Evolutionary conservation across 2,888 invertebrate genomes (phyloP).

Genomic region (Stenichneumon culpator): DNA sequence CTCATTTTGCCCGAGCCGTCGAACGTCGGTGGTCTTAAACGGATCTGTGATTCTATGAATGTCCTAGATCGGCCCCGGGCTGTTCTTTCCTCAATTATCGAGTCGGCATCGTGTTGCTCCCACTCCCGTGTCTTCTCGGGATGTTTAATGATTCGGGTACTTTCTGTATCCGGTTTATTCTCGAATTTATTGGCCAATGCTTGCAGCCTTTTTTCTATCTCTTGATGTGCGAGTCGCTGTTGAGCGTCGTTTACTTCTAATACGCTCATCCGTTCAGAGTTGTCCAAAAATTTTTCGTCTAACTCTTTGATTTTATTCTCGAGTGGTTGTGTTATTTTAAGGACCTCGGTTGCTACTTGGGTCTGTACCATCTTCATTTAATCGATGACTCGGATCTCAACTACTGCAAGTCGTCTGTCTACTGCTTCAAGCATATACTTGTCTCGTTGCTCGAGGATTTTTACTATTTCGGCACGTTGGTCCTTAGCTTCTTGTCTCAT

Average conservation of each 20-base stretch:
- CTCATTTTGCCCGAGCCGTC: no score
- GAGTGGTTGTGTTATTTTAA: not conserved
- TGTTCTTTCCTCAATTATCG: not conserved
- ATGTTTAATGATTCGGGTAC: not conserved
- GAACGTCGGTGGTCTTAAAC: no score
- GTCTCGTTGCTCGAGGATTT: not conserved
- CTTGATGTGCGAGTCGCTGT: not conserved
- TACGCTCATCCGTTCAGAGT: not conserved
- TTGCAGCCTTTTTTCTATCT: not conserved
- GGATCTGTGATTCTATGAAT: not conserved
- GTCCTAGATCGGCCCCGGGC: not conserved
- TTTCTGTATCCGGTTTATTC: not conserved
- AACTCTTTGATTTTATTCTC: not conserved
- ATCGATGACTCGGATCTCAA: not conserved
- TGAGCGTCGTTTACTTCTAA: not conserved
- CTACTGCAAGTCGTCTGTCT: not conserved
- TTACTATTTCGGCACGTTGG: not conserved
- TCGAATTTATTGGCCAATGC: not conserved
- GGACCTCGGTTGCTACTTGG: not conserved
- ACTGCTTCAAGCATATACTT: not conserved
- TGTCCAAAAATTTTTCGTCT: not conserved
- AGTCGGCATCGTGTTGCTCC: not conserved
- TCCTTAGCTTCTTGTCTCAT: not conserved
- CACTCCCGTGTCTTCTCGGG: not conserved
- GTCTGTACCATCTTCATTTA: not conserved